Conservation (phyloP, 2,113 vertebrate species). For the Syngnathus typhle region DNA sequence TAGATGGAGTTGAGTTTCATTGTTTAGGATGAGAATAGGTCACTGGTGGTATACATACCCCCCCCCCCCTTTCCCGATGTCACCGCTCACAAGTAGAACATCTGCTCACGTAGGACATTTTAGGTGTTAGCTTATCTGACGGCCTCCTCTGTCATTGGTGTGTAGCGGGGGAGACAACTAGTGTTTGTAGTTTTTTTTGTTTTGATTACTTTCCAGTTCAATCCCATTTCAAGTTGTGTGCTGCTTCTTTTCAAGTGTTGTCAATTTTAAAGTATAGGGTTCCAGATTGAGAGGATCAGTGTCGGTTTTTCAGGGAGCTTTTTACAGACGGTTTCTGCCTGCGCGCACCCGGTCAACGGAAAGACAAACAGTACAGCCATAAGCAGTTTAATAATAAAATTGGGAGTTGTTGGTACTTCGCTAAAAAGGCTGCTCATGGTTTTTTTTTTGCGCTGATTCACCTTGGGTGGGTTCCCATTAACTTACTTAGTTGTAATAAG, state of each 20-base stretch:
- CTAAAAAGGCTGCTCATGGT: conserved; percentile 39
- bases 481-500: conserved; percentile 37
- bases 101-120: conserved; percentile 26
- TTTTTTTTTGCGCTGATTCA: conserved; percentile 33
- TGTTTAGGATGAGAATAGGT: conserved; percentile 55
- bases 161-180: conserved; percentile 39
- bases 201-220: conserved; percentile 30
- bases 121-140: conserved; percentile 27
- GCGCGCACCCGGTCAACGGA: conserved; percentile 33
- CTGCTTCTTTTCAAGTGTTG: conserved; percentile 53
- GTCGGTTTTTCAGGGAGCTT: conserved; percentile 68
- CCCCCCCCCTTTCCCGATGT: neutral
- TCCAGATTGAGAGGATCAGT: conserved; percentile 52
- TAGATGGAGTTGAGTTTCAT: conserved; percentile 56
- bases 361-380: conserved; percentile 34
- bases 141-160: conserved; percentile 30
- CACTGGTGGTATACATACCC: conserved; percentile 36
- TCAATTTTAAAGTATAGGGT: conserved; percentile 40
- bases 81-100: conserved; percentile 25
- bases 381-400: conserved; percentile 48
- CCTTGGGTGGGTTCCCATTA: conserved; percentile 26
- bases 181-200: conserved; percentile 26
- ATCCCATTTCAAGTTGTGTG: conserved; percentile 49
- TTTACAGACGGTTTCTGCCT: conserved; percentile 38
- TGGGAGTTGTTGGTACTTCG: conserved; percentile 44